These are phyloP conservation scores for Brachyptera putata DNA, from an alignment of 2,888 invertebrate species.

Conservation along the genomic window DNA sequence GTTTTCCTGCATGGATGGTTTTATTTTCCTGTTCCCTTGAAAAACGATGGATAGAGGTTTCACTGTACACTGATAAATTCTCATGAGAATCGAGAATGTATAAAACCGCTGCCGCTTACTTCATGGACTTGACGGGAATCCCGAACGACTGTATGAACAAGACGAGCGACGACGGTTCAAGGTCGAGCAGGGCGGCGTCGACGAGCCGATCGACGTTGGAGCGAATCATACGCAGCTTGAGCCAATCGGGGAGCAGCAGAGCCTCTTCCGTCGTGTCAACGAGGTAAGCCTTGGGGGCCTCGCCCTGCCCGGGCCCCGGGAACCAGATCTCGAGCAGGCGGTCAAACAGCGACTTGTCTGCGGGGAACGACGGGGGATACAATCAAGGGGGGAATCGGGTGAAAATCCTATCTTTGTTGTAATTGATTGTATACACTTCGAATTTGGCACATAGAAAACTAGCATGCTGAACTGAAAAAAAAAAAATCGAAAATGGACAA, in stretches of 20 bases:
- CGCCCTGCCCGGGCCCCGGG: slow-evolving; percentile 53
- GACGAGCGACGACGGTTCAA: slow-evolving; percentile 84
- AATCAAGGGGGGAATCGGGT: no score
- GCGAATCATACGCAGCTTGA: slow-evolving; percentile 78
- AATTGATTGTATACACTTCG: no score
- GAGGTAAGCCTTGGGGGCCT: slow-evolving; percentile 72
- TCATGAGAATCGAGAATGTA: neutral
- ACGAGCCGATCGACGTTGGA: slow-evolving; percentile 77
- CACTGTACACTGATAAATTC: neutral
- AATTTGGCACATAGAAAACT: no score
- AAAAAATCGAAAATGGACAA: no score
- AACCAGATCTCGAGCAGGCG: slow-evolving; percentile 75
- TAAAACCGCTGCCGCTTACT: slow-evolving; percentile 48
- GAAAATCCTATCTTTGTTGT: no score
- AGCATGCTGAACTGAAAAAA: no score
- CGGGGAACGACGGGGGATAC: no score
- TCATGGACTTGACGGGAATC: slow-evolving; percentile 85
- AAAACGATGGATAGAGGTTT: no score
- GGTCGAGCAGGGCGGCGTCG: slow-evolving; percentile 77
- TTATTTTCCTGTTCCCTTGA: no score
- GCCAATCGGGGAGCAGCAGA: slow-evolving; percentile 85
- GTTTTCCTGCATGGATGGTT: no score
- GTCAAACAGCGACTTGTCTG: slow-evolving; percentile 44
- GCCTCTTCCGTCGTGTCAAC: slow-evolving; percentile 79
- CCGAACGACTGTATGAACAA: slow-evolving; percentile 95